Percentiles rank a stretch among this genome's conserved stretches.
Evolutionary conservation across 1,140 invertebrate genomes (phyloP).

Genomic region (Diprion similis): DNA sequence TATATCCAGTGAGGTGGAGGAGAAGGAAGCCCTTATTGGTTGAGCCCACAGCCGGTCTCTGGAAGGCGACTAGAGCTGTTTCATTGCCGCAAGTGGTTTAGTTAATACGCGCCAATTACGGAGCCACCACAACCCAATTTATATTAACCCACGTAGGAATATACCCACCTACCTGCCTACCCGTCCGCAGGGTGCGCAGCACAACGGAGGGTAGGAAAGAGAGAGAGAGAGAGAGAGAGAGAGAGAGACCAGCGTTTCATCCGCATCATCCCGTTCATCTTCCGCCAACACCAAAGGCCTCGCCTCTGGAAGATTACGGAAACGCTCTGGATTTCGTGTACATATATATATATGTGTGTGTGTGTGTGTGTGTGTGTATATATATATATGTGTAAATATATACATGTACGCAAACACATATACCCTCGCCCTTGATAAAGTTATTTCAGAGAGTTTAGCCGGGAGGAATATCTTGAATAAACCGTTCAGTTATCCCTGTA

Average conservation of each 20-base stretch:
- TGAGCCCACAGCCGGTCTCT: neutral
- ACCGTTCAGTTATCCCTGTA: too few species aligned
- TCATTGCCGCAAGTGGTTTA: constrained; percentile 21
- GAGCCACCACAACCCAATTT: constrained; percentile 35
- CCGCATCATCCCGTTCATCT: constrained; percentile 2
- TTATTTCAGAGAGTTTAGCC: neutral
- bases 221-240: neutral
- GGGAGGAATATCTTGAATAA: too few species aligned
- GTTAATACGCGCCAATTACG: constrained; percentile 30
- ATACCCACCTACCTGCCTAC: too few species aligned
- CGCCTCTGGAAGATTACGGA: neutral
- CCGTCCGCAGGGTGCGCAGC: neutral
- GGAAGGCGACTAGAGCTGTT: constrained; percentile 3
- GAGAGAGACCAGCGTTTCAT: neutral
- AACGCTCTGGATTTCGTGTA: too few species aligned
- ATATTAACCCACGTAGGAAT: constrained; percentile 21
- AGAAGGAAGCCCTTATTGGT: neutral
- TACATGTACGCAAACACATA: too few species aligned
- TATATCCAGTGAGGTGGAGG: neutral
- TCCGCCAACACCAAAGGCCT: neutral
- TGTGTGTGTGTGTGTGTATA: too few species aligned
- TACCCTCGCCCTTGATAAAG: neutral
- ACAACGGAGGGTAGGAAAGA: neutral
- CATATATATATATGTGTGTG: too few species aligned
- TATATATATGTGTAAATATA: too few species aligned